phyloP scores from a whole-genome alignment of 2,888 invertebrate genomes.

The Patella pellucida region DNA sequence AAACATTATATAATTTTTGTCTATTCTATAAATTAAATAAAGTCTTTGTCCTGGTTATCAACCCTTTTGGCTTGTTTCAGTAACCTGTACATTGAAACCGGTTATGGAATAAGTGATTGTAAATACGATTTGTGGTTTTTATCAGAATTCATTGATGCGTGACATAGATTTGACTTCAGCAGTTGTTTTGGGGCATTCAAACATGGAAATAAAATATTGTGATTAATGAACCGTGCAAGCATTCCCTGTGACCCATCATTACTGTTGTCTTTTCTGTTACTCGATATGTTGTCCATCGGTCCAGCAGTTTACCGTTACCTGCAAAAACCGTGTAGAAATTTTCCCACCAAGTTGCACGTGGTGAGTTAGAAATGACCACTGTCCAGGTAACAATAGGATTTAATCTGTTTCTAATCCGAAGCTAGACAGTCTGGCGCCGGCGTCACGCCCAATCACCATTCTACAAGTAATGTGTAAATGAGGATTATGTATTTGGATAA shows the following conservation, averaged over 20 bases:
- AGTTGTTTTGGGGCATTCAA: neutral
- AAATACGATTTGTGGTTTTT: too few relatives aligned
- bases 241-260: neutral
- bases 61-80: too few relatives aligned
- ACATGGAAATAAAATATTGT: neutral
- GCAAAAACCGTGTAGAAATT: neutral
- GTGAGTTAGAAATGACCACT: neutral
- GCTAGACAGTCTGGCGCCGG: slow-evolving; percentile 6
- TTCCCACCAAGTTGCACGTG: slow-evolving; percentile 10
- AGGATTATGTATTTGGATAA: neutral
- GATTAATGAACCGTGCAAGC: too few relatives aligned
- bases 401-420: slow-evolving; percentile 10
- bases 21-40: too few relatives aligned
- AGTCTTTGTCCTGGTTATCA: too few relatives aligned
- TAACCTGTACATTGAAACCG: too few relatives aligned
- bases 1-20: too few relatives aligned
- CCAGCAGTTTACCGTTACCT: neutral
- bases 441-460: slow-evolving; percentile 9
- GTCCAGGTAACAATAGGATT: slow-evolving; percentile 5
- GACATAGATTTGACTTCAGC: neutral
- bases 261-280: too few relatives aligned
- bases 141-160: too few relatives aligned
- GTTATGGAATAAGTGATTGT: too few relatives aligned
- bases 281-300: too few relatives aligned
- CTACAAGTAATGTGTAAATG: slow-evolving; percentile 5